Evolutionary conservation across 2,797 vertebrate species (phyloP), one percentile per base, ranked within the genome.

Genomic region (Apogon hyalosoma): DNA sequence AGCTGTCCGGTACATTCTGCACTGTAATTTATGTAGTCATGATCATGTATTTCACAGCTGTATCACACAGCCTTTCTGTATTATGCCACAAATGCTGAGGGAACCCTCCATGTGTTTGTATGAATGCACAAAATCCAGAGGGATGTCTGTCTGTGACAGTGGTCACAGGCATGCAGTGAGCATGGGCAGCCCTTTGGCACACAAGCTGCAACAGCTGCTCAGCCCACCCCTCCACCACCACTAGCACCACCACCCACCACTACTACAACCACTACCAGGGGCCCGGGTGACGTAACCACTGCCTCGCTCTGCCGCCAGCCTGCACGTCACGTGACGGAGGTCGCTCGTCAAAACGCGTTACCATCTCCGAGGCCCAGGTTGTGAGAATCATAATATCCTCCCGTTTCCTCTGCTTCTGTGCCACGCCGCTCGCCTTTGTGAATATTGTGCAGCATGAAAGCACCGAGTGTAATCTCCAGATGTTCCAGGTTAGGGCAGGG

Each of bases 191-290:
- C 86, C 82, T 72, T 82, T 88, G 88, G 87, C 87, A 72, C 74
- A 71, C 71, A 21, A 66, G 86, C 86, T 69, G 68, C 79, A 88
- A 83, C 91, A 90, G 86, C 89, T 88, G 89, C 86, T 87, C 64
- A 33, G 70, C 79, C 79, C 76, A 40, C 51, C 79, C 80, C 68
- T 51, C 57, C 75, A 46, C 67, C 81, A 51, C 48, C 70, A 61
- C 68, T 42, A 71, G 69, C 75, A 46, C 67, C 81, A 51, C 48
- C 70, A 61, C 68, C 46, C 73, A 72, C 69, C 24, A 53, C 87
- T 68, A 84, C 84, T 65, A 82, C 82, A 41, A 75, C 85, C 67
- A 76, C 86, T 15, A 74, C 88, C 63, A 69, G 79, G 71, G 82
- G 83, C 78, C 72, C 49, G 60, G 62, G 48, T 91, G 86, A 91